Conservation (phyloP, 2,113 vertebrate species). For the Hyperoodon ampullatus region DNA sequence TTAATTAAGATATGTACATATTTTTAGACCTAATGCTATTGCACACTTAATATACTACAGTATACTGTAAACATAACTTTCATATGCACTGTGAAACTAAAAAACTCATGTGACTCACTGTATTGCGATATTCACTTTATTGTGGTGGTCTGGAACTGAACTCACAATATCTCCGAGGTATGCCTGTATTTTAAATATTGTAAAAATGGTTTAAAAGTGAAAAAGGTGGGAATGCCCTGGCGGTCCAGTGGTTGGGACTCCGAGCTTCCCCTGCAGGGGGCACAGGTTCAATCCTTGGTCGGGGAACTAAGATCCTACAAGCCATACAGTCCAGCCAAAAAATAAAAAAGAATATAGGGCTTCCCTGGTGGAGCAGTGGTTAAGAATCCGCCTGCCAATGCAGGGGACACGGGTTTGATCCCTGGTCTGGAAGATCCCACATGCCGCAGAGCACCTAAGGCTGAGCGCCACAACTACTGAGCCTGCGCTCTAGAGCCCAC, state of each 20-base stretch:
- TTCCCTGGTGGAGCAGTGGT: too few relatives aligned
- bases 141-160: background rate
- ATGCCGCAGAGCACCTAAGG: too few relatives aligned
- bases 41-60: background rate
- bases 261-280: background rate
- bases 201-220: slow-evolving; percentile 35
- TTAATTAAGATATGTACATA: background rate
- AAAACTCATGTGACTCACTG: background rate
- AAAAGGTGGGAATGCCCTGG: background rate
- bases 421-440: too few relatives aligned
- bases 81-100: background rate
- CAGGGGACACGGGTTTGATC: too few relatives aligned
- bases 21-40: background rate
- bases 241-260: background rate
- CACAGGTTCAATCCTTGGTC: background rate
- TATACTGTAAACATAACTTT: background rate
- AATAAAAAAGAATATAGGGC: background rate
- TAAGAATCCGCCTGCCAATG: too few relatives aligned
- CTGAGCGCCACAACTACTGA: too few relatives aligned
- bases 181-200: slow-evolving; percentile 41
- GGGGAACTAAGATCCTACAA: background rate
- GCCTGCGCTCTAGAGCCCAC: too few relatives aligned
- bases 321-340: background rate
- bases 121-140: background rate
- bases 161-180: background rate